Evolutionary conservation across 1,140 invertebrate species (phyloP), one percentile per base, ranked within the genome.

Genomic region (Trachelipus rathkii): DNA sequence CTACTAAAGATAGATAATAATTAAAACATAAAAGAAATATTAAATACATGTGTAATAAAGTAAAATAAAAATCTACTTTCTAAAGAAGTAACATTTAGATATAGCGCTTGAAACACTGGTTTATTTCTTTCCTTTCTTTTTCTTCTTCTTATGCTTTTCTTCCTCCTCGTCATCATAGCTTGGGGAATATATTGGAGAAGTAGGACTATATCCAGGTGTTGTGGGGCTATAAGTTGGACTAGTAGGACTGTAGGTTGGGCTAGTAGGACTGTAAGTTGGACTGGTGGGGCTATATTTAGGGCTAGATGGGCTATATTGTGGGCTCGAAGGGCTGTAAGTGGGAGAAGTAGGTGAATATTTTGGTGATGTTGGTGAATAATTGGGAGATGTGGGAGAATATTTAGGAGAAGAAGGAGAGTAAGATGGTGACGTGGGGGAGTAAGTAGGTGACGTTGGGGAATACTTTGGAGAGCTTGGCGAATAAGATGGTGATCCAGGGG

Each of bases 341-440:
- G 87, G 87, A 10, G 84, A 85, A 10, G 87, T 84, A 77, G 81
- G 78, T 23, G 81, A 81, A 75, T 84, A 85, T 10, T 78, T 83
- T 7, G 85, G 85, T 6, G 83, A 83, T 19, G 85, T 83, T 7
- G 86, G 84, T 3, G 90, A 92, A 84, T 94, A 94, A 10, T 89
- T 89, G 0, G 92, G 92, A 45, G 90, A 92, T 71, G 88, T 89
- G 74, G 91, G 91, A 6, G 89, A 92, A 82, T 95, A 95, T 71
- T 89, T 89, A 0, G 92, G 92, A 78, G 90, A 91, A 11, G 90
- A 89, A 0, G 89, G 90, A 5, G 91, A 91, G 81, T 92, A 92
- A 1, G 87, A 88, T 10, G 91, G 92, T 77, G 89, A 89, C 1
- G 92, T 93, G 0, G 86, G 82, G 10, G 82, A 83, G 74, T 84